Conservation (phyloP, 2,797 vertebrate genomes). For the Lacerta viridis region DNA sequence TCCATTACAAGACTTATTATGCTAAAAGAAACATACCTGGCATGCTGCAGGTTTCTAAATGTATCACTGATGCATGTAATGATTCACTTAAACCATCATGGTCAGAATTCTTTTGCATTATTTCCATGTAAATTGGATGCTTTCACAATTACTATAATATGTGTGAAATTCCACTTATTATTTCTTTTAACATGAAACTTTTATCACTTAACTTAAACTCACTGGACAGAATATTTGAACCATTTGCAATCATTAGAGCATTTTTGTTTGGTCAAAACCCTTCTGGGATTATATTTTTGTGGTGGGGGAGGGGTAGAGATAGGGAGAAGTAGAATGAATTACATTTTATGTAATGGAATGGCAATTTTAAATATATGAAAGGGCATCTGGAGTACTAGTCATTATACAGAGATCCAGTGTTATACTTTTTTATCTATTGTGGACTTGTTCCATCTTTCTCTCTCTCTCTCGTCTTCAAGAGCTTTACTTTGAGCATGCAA, state of each 20-base stretch:
- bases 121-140: slow-evolving; percentile 93
- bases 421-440: slow-evolving; percentile 72
- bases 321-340: slow-evolving; percentile 80
- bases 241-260: slow-evolving; percentile 86
- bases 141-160: slow-evolving; percentile 87
- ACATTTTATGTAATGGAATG: slow-evolving; percentile 80
- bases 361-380: slow-evolving; percentile 83
- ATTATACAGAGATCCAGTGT: slow-evolving; percentile 79
- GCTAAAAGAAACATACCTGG: slow-evolving; percentile 87
- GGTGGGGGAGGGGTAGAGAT: slow-evolving; percentile 16
- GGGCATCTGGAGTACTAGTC: slow-evolving; percentile 77
- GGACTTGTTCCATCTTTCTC: slow-evolving; percentile 63
- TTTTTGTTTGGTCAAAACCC: slow-evolving; percentile 85
- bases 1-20: slow-evolving; percentile 87
- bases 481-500: slow-evolving; percentile 59
- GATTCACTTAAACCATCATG: slow-evolving; percentile 88
- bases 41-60: slow-evolving; percentile 84
- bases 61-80: slow-evolving; percentile 88
- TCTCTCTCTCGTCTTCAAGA: slow-evolving; percentile 68
- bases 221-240: slow-evolving; percentile 86
- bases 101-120: slow-evolving; percentile 86
- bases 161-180: slow-evolving; percentile 87
- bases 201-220: slow-evolving; percentile 86
- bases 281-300: slow-evolving; percentile 78
- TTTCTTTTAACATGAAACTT: slow-evolving; percentile 86